These are phyloP conservation scores for Trachelus iudaicus DNA, from an alignment of 2,888 invertebrate species.

Conservation along the genomic window DNA sequence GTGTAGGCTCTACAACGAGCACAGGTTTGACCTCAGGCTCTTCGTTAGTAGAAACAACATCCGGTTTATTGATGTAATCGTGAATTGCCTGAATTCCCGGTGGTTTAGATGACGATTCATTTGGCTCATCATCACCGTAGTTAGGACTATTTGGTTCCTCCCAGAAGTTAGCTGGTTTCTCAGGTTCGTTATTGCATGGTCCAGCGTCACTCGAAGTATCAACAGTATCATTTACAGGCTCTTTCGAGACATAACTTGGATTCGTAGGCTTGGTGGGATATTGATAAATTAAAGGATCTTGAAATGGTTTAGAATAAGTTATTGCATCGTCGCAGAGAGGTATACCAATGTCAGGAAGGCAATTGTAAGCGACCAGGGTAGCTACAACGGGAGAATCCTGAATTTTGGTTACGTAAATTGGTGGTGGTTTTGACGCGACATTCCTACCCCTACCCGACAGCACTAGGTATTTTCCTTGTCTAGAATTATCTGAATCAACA, in stretches of 20 bases:
- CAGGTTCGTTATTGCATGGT: neutral
- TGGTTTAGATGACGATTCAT: neutral
- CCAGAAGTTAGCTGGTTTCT: constrained; percentile 7
- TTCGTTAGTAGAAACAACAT: constrained; percentile 7
- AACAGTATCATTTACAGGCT: neutral
- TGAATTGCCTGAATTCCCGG: neutral
- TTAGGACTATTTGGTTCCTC: constrained; percentile 14
- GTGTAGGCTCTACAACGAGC: constrained; percentile 16
- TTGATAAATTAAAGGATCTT: neutral
- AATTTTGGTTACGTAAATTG: constrained; percentile 45
- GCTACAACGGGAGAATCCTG: constrained; percentile 52
- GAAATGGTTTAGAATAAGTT: neutral
- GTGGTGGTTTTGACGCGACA: neutral
- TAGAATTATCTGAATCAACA: neutral
- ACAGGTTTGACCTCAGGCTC: constrained; percentile 16
- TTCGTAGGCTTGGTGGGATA: constrained; percentile 5
- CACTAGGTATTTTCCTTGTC: constrained; percentile 23
- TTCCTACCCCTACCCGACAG: constrained; percentile 7
- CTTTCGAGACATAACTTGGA: neutral
- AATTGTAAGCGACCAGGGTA: constrained; percentile 53
- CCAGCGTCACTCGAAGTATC: neutral
- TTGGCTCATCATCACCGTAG: constrained; percentile 9
- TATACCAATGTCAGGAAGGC: constrained; percentile 53
- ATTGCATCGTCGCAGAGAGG: constrained; percentile 41
- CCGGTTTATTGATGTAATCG: constrained; percentile 6